phyloP scores from a whole-genome alignment of 1,140 invertebrate genomes.

The Bombus sylvicola region DNA sequence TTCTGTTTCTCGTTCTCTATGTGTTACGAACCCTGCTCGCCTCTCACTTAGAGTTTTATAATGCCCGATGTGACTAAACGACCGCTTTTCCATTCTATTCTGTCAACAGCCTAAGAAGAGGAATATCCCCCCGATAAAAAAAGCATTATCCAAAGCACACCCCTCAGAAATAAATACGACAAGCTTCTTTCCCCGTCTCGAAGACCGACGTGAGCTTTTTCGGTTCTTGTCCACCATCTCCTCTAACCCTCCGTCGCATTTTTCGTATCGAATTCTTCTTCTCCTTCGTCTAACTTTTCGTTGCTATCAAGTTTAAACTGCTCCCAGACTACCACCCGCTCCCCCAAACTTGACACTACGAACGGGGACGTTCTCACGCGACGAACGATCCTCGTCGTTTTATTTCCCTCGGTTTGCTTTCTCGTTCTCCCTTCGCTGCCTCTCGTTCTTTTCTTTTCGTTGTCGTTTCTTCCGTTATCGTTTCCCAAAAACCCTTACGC shows the following conservation, averaged over 20 bases:
- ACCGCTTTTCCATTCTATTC: slow-evolving; percentile 81
- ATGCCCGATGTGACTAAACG: slow-evolving; percentile 71
- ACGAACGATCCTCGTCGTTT: slow-evolving; percentile 6
- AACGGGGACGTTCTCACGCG: slow-evolving; percentile 30
- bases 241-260: slow-evolving; percentile 46
- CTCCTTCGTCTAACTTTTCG: slow-evolving; percentile 24
- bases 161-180: slow-evolving; percentile 67
- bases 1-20: slow-evolving; percentile 29
- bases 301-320: slow-evolving; percentile 5
- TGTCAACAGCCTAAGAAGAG: slow-evolving; percentile 83
- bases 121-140: slow-evolving; percentile 74
- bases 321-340: background rate
- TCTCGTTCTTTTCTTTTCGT: background rate
- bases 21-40: background rate
- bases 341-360: background rate
- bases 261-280: slow-evolving; percentile 40
- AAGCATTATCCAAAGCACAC: slow-evolving; percentile 81
- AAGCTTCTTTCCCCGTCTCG: slow-evolving; percentile 58
- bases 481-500: background rate
- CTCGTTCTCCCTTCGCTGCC: background rate
- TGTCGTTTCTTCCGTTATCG: background rate
- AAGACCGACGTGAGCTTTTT: slow-evolving; percentile 57
- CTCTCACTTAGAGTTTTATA: slow-evolving; percentile 6
- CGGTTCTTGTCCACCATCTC: slow-evolving; percentile 45
- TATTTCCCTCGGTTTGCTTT: background rate